These are phyloP conservation scores for Pollicipes pollicipes DNA, from an alignment of 1,140 invertebrate species.

Conservation along the genomic window DNA sequence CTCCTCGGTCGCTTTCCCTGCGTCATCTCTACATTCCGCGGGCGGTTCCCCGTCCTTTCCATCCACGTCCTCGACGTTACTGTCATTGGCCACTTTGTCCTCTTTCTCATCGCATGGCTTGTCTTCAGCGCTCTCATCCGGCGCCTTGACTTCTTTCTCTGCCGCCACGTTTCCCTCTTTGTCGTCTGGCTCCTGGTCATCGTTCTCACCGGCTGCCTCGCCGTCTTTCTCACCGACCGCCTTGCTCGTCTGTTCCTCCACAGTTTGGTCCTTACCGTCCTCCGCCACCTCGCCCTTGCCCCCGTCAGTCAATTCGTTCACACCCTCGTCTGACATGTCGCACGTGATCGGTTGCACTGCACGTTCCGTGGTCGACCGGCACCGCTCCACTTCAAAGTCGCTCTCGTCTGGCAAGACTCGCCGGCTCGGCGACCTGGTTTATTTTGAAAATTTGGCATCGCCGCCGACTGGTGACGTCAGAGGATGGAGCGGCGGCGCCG, in stretches of 20 bases:
- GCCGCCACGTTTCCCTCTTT: too few relatives aligned
- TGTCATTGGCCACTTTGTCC: too few relatives aligned
- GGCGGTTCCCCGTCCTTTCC: too few relatives aligned
- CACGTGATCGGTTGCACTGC: neutral
- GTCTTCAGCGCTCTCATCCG: too few relatives aligned
- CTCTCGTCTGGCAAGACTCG: neutral
- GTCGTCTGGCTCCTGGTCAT: too few relatives aligned
- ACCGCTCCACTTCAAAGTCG: neutral
- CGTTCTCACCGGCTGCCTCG: neutral
- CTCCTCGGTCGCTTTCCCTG: too few relatives aligned
- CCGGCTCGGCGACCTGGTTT: neutral
- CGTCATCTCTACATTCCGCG: too few relatives aligned
- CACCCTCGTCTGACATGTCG: neutral
- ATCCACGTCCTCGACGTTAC: too few relatives aligned
- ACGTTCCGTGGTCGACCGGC: neutral
- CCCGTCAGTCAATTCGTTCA: neutral
- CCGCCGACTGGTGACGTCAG: constrained; percentile 1
- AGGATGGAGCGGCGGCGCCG: neutral
- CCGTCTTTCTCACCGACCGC: neutral
- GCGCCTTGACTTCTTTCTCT: too few relatives aligned
- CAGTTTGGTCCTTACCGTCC: too few relatives aligned
- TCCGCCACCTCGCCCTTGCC: neutral
- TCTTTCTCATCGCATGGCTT: too few relatives aligned
- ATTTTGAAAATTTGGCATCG: constrained; percentile 1
- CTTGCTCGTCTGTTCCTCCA: neutral